Evolutionary conservation across 2,888 invertebrate genomes (phyloP).

Genomic region (Melinaea marsaeus): DNA sequence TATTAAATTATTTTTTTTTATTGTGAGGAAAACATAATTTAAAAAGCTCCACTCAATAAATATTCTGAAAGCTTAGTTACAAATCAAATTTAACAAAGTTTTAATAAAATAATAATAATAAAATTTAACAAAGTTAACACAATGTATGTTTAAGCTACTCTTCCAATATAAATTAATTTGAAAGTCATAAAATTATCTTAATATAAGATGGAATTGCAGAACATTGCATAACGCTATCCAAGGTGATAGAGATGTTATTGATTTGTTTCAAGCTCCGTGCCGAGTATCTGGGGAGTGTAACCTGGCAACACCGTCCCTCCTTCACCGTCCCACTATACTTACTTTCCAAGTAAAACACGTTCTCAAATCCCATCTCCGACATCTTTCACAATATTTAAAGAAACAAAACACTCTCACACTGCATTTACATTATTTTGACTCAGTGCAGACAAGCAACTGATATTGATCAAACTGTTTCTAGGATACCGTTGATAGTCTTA

Average conservation of each 20-base stretch:
- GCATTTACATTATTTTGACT: conserved; percentile 56
- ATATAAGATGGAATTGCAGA: conserved; percentile 28
- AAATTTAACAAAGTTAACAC: no score
- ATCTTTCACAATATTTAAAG: conserved; percentile 49
- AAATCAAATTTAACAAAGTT: no score
- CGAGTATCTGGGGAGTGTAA: conserved; percentile 62
- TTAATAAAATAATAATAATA: no score
- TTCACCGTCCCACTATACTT: conserved; percentile 59
- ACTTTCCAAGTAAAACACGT: conserved; percentile 76
- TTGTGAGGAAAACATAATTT: no score
- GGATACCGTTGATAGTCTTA: conserved; percentile 44
- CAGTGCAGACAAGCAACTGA: conserved; percentile 47
- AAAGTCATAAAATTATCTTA: conserved; percentile 26
- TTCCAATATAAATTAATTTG: not conserved
- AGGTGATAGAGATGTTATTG: conserved; percentile 70
- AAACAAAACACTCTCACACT: conserved; percentile 42
- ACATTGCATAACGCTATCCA: conserved; percentile 71
- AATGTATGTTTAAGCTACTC: not conserved
- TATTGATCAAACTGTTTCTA: conserved; percentile 74
- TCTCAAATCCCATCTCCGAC: conserved; percentile 74
- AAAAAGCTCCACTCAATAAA: no score
- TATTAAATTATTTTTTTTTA: no score
- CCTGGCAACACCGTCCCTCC: conserved; percentile 73
- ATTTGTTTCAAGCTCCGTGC: conserved; percentile 59
- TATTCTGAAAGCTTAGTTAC: no score